A percentile compares a stretch with the other conserved stretches of the same genome.
These are phyloP conservation scores for Apis florea DNA, from an alignment of 1,140 invertebrate genomes.

Conservation along the genomic window DNA sequence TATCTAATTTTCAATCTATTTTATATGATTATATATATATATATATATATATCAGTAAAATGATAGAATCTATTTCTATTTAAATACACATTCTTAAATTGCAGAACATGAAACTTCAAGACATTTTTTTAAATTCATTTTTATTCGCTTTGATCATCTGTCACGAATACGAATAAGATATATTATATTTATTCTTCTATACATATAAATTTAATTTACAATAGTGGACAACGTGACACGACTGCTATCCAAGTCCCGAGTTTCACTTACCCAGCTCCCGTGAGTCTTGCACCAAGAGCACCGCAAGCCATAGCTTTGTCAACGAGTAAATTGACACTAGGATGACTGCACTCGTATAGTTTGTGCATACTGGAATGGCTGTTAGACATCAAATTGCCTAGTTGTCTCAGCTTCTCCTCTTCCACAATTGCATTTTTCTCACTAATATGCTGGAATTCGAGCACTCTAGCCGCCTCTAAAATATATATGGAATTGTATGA, in stretches of 20 bases:
- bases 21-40: too few species aligned
- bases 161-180: not conserved
- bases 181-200: too few species aligned
- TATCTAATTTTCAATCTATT: too few species aligned
- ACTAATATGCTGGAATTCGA: slow-evolving; percentile 77
- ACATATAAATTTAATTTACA: slow-evolving; percentile 22
- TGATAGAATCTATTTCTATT: too few species aligned
- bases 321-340: slow-evolving; percentile 92
- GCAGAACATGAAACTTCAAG: not conserved
- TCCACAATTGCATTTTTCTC: slow-evolving; percentile 61
- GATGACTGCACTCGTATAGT: slow-evolving; percentile 97
- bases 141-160: not conserved
- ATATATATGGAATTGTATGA: not conserved
- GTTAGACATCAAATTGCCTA: slow-evolving; percentile 93
- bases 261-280: slow-evolving; percentile 90
- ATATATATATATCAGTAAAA: too few species aligned
- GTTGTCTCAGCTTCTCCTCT: slow-evolving; percentile 79
- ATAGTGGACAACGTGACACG: not conserved
- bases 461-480: slow-evolving; percentile 82
- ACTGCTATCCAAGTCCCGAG: not conserved
- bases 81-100: not conserved
- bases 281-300: slow-evolving; percentile 92
- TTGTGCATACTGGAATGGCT: slow-evolving; percentile 93
- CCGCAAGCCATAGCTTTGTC: slow-evolving; percentile 86
- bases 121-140: too few species aligned